These are phyloP conservation scores for Gouania willdenowi DNA, from an alignment of 2,797 vertebrate genomes.

Conservation along the genomic window DNA sequence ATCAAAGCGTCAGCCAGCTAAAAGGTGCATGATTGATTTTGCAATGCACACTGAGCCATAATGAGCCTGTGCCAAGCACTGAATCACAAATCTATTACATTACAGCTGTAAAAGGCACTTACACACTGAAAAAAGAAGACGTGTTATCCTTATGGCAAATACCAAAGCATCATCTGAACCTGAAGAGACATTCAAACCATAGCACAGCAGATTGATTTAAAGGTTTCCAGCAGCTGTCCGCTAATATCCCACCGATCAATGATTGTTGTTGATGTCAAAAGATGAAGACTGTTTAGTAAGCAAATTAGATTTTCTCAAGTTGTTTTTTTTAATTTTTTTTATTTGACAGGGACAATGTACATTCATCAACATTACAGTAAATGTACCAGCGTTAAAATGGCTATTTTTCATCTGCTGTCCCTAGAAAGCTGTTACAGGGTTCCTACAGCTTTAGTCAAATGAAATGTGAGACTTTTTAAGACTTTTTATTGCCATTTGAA, in stretches of 20 bases:
- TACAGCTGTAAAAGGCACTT: constrained; percentile 50
- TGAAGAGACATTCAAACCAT: constrained; percentile 22
- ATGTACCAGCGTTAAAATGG: too few relatives aligned
- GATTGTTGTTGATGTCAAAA: too few relatives aligned
- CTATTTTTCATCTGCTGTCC: too few relatives aligned
- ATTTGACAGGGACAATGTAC: too few relatives aligned
- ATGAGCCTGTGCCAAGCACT: constrained; percentile 45
- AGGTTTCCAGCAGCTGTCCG: constrained; percentile 1
- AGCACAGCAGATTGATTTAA: constrained; percentile 12
- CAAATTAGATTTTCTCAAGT: too few relatives aligned
- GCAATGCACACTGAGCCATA: constrained; percentile 58
- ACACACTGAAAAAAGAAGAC: constrained; percentile 40
- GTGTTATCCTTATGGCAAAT: constrained; percentile 22
- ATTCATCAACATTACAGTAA: too few relatives aligned
- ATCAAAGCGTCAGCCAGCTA: constrained; percentile 29
- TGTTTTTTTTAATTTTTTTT: too few relatives aligned
- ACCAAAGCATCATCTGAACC: constrained; percentile 33
- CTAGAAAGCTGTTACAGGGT: too few relatives aligned
- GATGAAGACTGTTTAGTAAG: too few relatives aligned
- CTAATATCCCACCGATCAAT: neutral
- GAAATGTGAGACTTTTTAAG: too few relatives aligned
- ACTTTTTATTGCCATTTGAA: too few relatives aligned
- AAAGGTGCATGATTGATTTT: constrained; percentile 59
- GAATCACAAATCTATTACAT: constrained; percentile 63
- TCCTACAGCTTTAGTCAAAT: too few relatives aligned